These are phyloP conservation scores for Drosophila equinoxialis DNA, from an alignment of 1,140 invertebrate genomes.

Conservation along the genomic window DNA sequence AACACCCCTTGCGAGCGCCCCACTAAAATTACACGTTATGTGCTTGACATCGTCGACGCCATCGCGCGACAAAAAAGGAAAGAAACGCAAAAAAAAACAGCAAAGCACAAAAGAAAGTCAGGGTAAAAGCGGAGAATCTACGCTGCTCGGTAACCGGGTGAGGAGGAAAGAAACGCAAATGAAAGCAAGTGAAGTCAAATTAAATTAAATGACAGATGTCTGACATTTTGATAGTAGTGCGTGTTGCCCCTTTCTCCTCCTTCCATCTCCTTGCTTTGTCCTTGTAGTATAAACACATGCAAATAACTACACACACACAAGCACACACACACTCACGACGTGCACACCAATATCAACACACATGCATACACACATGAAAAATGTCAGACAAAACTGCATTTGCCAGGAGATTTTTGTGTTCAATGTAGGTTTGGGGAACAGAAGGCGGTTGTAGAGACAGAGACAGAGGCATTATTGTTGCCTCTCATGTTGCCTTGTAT, in stretches of 20 bases:
- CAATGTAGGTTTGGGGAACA: conserved; percentile 1
- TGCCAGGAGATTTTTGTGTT: background rate
- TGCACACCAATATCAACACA: background rate
- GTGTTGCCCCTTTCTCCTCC: conserved; percentile 20
- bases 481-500: conserved; percentile 29
- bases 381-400: conserved; percentile 3
- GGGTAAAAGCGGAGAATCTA: background rate
- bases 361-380: background rate
- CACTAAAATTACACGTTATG: conserved; percentile 72
- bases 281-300: conserved; percentile 58
- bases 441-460: conserved; percentile 11
- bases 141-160: background rate
- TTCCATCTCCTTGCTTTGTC: background rate
- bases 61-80: conserved; percentile 40
- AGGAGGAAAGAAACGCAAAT: conserved; percentile 47
- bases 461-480: background rate
- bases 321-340: conserved; percentile 2
- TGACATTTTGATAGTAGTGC: conserved; percentile 77
- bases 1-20: conserved; percentile 18
- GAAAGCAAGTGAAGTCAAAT: conserved; percentile 81
- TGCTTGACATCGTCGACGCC: conserved; percentile 63
- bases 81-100: conserved; percentile 4
- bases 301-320: conserved; percentile 43
- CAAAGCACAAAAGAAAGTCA: conserved; percentile 23
- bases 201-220: conserved; percentile 82